Conservation (phyloP, 2,113 vertebrate genomes). For the Hippolais icterina region DNA sequence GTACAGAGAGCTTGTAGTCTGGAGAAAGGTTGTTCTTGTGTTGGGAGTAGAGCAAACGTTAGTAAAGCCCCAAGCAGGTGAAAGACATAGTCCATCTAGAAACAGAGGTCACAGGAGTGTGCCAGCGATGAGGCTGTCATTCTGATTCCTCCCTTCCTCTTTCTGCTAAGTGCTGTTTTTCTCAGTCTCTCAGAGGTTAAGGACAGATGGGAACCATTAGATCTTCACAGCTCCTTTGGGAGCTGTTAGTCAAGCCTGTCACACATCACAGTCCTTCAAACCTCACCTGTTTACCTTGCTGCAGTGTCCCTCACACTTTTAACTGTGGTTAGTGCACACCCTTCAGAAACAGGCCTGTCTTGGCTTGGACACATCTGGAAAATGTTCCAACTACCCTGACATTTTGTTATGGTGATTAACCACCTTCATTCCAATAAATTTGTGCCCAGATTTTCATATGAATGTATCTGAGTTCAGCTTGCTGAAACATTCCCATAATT, state of each 20-base stretch:
- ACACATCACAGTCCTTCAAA: slow-evolving; percentile 12
- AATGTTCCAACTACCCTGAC: neutral
- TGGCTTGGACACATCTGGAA: slow-evolving; percentile 32
- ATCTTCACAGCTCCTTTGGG: slow-evolving; percentile 25
- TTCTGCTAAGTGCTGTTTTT: slow-evolving; percentile 12
- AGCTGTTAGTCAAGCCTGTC: slow-evolving; percentile 31
- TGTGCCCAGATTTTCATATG: slow-evolving; percentile 7
- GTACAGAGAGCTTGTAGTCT: neutral
- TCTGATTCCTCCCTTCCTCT: neutral
- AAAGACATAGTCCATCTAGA: neutral
- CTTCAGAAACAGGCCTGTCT: neutral
- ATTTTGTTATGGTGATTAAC: slow-evolving; percentile 47
- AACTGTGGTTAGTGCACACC: neutral
- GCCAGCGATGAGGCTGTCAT: neutral
- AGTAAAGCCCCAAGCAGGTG: neutral
- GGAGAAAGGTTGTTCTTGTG: neutral
- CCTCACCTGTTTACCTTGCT: neutral
- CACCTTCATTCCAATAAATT: slow-evolving; percentile 21
- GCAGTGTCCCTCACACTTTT: neutral
- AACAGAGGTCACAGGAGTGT: neutral
- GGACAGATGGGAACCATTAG: slow-evolving; percentile 44
- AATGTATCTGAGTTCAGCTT: slow-evolving; percentile 32
- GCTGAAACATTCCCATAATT: slow-evolving; percentile 41
- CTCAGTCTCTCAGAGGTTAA: slow-evolving; percentile 4
- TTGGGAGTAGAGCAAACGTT: neutral